These are phyloP conservation scores for Apotomis betuletana DNA, from an alignment of 2,888 invertebrate species.

Conservation along the genomic window DNA sequence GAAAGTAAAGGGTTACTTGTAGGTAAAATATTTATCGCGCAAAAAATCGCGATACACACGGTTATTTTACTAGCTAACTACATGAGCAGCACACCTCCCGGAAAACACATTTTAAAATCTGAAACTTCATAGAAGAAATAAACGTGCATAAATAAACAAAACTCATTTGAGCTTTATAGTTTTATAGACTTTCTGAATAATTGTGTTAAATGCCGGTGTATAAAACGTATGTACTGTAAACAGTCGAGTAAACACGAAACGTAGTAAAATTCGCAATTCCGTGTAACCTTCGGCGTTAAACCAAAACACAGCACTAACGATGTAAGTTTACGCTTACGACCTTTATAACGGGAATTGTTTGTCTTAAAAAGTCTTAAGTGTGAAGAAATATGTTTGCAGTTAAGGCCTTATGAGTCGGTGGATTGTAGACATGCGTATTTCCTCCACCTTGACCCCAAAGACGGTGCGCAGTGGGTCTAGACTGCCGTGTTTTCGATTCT, in stretches of 20 bases:
- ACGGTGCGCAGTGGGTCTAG: not conserved
- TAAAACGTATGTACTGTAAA: not conserved
- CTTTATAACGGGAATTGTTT: not conserved
- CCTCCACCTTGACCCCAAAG: conserved; percentile 9
- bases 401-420: not conserved
- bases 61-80: too few species aligned
- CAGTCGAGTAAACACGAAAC: not conserved
- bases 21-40: too few species aligned
- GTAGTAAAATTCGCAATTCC: not conserved
- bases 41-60: too few species aligned
- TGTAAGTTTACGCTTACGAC: not conserved
- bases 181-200: too few species aligned
- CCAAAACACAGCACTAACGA: not conserved
- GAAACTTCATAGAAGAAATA: too few species aligned
- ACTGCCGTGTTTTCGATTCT: not conserved
- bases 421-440: conserved; percentile 1
- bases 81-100: too few species aligned
- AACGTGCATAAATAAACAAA: too few species aligned
- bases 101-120: too few species aligned
- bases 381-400: not conserved
- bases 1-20: too few species aligned
- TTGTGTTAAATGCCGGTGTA: not conserved
- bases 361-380: not conserved
- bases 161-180: too few species aligned
- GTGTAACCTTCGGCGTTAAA: not conserved